A percentile compares a stretch with the other conserved stretches of the same genome.
Conservation (phyloP, 2,797 vertebrate species). For the Sarcophilus harrisii region DNA sequence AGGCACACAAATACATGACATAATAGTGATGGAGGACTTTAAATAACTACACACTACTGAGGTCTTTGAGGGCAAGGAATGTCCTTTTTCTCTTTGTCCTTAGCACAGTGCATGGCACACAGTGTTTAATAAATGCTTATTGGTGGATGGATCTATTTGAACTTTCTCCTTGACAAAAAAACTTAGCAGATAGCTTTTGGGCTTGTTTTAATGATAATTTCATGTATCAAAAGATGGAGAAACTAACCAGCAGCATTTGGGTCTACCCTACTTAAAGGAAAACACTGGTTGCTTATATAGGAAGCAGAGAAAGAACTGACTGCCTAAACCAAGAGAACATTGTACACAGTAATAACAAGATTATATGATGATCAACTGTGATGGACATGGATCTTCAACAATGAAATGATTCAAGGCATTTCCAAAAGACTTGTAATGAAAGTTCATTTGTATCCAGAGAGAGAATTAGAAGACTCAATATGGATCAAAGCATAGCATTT, state of each 20-base stretch:
- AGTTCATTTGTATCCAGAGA: no score
- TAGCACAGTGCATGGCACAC: neutral
- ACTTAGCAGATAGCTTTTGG: neutral
- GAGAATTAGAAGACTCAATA: no score
- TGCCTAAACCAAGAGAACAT: no score
- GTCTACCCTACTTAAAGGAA: neutral
- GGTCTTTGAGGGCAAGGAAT: neutral
- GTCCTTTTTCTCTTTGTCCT: neutral
- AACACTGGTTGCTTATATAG: neutral
- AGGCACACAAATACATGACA: neutral
- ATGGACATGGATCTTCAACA: no score
- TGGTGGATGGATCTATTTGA: neutral
- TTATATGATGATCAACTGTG: no score
- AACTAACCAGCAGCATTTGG: neutral
- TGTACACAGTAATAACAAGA: no score
- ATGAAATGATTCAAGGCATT: no score
- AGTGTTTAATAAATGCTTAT: neutral
- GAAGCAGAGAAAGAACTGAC: neutral
- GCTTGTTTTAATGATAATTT: neutral
- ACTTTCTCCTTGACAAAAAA: neutral
- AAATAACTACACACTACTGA: neutral
- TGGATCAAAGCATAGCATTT: no score
- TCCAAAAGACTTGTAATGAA: no score
- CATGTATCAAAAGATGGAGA: neutral
- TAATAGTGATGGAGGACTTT: neutral